phyloP scores from a whole-genome alignment of 2,113 vertebrate genomes.

The Vimba vimba region DNA sequence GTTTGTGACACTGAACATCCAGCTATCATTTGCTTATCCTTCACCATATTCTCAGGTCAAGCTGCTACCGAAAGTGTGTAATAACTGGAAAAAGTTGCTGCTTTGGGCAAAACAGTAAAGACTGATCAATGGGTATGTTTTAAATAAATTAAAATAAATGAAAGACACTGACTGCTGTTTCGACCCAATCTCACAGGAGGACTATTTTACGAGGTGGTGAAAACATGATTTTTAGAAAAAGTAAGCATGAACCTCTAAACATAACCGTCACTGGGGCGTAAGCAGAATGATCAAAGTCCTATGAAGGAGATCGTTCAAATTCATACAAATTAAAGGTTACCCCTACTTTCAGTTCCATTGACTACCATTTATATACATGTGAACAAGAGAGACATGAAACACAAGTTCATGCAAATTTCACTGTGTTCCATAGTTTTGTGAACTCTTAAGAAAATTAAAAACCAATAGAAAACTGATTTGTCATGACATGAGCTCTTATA shows the following conservation, averaged over 20 bases:
- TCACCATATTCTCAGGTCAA: background rate
- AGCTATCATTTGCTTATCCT: background rate
- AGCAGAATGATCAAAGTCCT: too few relatives aligned
- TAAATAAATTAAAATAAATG: background rate
- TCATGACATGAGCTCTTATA: background rate
- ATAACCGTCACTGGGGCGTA: too few relatives aligned
- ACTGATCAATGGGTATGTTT: background rate
- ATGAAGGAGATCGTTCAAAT: too few relatives aligned
- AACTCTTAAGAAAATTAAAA: background rate
- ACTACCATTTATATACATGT: background rate
- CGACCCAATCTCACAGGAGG: too few relatives aligned
- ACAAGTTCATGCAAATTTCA: background rate
- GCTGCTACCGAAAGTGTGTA: background rate
- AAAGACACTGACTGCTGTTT: too few relatives aligned
- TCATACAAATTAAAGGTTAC: too few relatives aligned
- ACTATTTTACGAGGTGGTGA: too few relatives aligned
- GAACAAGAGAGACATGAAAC: background rate
- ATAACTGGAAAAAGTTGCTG: background rate
- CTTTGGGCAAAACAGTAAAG: background rate
- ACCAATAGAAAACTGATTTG: background rate
- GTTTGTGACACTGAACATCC: slow-evolving; percentile 1
- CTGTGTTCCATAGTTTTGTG: background rate
- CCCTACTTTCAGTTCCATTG: too few relatives aligned
- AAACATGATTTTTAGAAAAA: too few relatives aligned
- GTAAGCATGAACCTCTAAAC: too few relatives aligned